These are phyloP conservation scores for Podargus strigoides DNA, from an alignment of 2,797 vertebrate species.

Conservation along the genomic window DNA sequence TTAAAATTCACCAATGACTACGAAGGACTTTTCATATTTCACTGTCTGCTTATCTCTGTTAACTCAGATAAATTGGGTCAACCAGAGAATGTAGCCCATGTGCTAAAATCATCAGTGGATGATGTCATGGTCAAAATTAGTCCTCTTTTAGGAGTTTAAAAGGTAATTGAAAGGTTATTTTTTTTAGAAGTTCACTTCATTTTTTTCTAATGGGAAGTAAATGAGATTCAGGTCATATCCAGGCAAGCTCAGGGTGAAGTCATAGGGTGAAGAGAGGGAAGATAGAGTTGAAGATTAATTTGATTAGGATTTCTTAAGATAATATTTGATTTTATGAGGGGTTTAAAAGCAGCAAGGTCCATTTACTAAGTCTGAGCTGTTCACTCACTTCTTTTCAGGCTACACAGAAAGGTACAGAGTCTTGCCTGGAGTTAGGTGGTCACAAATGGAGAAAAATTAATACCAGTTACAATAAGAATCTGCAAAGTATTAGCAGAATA, in stretches of 20 bases:
- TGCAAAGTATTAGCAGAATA: conserved; percentile 42
- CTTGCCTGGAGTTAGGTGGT: background rate
- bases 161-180: conserved; percentile 66
- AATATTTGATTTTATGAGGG: conserved; percentile 77
- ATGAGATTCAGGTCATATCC: conserved; percentile 65
- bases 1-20: background rate
- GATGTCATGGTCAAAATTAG: conserved; percentile 55
- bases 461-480: conserved; percentile 49
- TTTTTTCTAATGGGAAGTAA: conserved; percentile 69
- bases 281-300: conserved; percentile 75
- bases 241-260: conserved; percentile 70
- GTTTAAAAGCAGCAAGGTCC: conserved; percentile 60
- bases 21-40: background rate
- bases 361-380: conserved; percentile 30
- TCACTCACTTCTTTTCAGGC: background rate
- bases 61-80: conserved; percentile 26
- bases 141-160: conserved; percentile 61
- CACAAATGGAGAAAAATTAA: conserved; percentile 52
- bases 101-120: conserved; percentile 55
- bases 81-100: conserved; percentile 24
- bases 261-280: conserved; percentile 70
- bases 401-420: background rate
- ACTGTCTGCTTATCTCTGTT: conserved; percentile 31
- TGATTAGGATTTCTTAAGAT: conserved; percentile 80
- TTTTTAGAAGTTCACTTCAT: conserved; percentile 56